Evolutionary conservation across 1,140 invertebrate species (phyloP).

Genomic region (Brachionus asplanchnoidis): DNA sequence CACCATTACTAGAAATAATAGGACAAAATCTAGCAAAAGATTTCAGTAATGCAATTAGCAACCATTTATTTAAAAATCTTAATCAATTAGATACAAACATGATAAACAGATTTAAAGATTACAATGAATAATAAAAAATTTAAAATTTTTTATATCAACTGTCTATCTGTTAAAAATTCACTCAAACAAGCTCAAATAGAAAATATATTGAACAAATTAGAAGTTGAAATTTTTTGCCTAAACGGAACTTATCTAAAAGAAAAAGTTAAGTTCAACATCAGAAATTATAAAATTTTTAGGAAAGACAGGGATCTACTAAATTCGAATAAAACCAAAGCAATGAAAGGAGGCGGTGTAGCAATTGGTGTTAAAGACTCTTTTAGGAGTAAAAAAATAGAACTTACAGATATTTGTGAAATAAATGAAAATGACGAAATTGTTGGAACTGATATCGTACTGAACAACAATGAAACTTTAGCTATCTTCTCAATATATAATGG

Average conservation of each 20-base stretch:
- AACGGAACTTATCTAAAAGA: conserved; percentile 1
- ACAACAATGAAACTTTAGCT: not conserved
- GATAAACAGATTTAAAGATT: conserved; percentile 11
- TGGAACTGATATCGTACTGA: not conserved
- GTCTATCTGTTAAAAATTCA: conserved; percentile 14
- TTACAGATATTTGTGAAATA: not conserved
- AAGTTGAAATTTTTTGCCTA: conserved; percentile 4
- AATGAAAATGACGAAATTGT: conserved; percentile 9
- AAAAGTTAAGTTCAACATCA: not conserved
- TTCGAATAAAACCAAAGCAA: not conserved
- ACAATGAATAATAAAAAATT: not conserved
- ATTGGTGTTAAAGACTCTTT: not conserved
- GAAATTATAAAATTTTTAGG: conserved; percentile 23
- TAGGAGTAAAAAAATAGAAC: conserved; percentile 3
- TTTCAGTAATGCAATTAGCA: conserved; percentile 4
- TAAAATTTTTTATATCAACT: conserved; percentile 16
- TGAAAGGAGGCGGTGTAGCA: conserved; percentile 13
- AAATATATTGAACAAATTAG: conserved; percentile 24
- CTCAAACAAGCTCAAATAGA: conserved; percentile 26
- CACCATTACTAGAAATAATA: not conserved
- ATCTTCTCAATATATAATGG: conserved; percentile 1
- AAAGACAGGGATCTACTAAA: not conserved
- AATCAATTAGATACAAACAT: conserved; percentile 19
- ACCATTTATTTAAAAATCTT: conserved; percentile 10
- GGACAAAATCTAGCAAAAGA: conserved; percentile 1